Conservation (phyloP, 2,113 vertebrate species). For the Sus scrofa region DNA sequence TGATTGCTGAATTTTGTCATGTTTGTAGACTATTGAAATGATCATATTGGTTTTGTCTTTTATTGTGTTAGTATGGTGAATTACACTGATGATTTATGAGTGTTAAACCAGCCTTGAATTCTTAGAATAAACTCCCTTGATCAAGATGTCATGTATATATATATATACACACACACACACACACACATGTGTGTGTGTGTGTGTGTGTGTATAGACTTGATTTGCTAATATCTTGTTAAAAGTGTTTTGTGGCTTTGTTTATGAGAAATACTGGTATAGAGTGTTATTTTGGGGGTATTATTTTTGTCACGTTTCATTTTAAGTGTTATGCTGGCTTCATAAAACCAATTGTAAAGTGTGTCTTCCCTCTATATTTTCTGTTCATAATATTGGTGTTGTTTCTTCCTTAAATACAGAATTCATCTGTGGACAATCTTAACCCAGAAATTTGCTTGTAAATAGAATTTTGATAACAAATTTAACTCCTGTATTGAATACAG, state of each 20-base stretch:
- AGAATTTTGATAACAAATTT: neutral
- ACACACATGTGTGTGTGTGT: too few species aligned
- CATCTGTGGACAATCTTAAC: neutral
- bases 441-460: neutral
- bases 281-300: neutral
- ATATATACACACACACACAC: too few species aligned
- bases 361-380: neutral
- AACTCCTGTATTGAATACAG: neutral
- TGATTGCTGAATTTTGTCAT: neutral
- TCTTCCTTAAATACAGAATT: neutral
- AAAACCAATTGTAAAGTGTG: neutral
- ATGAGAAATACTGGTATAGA: neutral
- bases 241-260: neutral
- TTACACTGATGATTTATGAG: neutral
- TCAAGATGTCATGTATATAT: neutral
- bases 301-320: neutral
- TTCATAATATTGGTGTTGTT: neutral
- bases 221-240: neutral
- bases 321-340: neutral
- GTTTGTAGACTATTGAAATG: neutral
- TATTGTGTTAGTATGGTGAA: neutral
- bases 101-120: neutral
- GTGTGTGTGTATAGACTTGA: too few species aligned
- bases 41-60: neutral
- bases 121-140: neutral